Evolutionary conservation across 2,113 vertebrate species (phyloP), one percentile per base, ranked within the genome.

Genomic region (Corythoichthys intestinalis): DNA sequence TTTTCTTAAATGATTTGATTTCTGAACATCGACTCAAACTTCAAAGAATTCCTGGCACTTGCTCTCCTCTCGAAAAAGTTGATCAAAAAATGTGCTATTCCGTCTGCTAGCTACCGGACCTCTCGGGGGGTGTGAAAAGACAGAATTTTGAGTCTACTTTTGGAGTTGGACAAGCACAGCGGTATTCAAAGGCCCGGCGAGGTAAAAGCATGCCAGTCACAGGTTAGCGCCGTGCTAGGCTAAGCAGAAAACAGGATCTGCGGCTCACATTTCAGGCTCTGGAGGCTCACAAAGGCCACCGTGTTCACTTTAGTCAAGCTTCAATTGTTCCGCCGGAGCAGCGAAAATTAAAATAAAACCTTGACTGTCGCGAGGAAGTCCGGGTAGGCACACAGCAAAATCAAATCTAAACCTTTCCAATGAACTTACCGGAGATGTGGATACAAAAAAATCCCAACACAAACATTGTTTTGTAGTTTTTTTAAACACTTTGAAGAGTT

Each of bases 301-400:
- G n/a, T 54, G 52, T 28, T 54, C 52, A 54, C n/a, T 54, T 54
- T 28, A 54, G 52, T 54, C 52, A 54, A 20, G 52, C 52, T 54
- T 54, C 6, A 54, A 54, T 28, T 20, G n/a, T 54, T 54, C 52
- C 9, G 52, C 52, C 28, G 52, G 52, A 28, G n/a, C 52, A 28
- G n/a, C 52, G 8, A 54, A 54, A 28, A 17, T 14, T n/a, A n/a
- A 53, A 53, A 53, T 14, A 6, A 53, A 54, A 20, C 52, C 52
- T 54, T 54, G 52, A 54, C 52, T 8, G 52, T 54, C 2, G n/a
- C 52, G 10, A 9, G 52, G 7, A 28, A 9, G 52, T 54, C 52
- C 6, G n/a, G 3, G 52, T 8, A 54, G n/a, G 8, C 52, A 28
- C 7, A 8, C 52, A 10, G 52, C 52, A 54, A 54, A 54, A 54